phyloP scores from a whole-genome alignment of 2,888 invertebrate genomes.

The Drosophila putrida region DNA sequence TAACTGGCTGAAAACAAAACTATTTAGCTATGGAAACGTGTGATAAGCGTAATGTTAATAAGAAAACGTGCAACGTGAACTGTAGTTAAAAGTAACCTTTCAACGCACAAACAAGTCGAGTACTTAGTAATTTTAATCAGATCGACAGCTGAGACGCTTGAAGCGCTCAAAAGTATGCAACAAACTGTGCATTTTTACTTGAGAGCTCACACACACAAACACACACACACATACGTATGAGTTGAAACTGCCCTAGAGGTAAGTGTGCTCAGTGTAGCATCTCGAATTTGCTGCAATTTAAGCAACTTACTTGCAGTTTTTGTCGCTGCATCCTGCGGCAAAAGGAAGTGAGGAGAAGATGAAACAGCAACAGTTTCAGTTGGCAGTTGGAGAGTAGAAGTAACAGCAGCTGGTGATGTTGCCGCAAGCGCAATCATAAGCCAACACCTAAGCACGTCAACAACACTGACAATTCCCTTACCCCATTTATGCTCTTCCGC shows the following conservation, averaged over 20 bases:
- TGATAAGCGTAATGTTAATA: slow-evolving; percentile 16
- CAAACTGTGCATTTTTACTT: slow-evolving; percentile 23
- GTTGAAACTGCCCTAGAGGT: slow-evolving; percentile 34
- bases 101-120: slow-evolving; percentile 10
- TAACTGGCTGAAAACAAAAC: not conserved
- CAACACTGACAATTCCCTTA: slow-evolving; percentile 56
- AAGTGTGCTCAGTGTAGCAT: slow-evolving; percentile 66
- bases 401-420: slow-evolving; percentile 45
- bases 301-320: slow-evolving; percentile 79
- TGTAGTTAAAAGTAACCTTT: slow-evolving; percentile 11
- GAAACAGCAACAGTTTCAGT: slow-evolving; percentile 13
- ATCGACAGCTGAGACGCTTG: slow-evolving; percentile 32
- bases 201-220: slow-evolving; percentile 8
- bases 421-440: slow-evolving; percentile 76
- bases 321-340: slow-evolving; percentile 67
- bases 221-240: slow-evolving; percentile 11
- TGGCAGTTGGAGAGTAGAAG: not conserved
- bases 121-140: slow-evolving; percentile 37
- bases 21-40: slow-evolving; percentile 1
- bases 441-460: slow-evolving; percentile 80
- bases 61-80: slow-evolving; percentile 11
- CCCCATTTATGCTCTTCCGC: not conserved
- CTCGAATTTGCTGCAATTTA: slow-evolving; percentile 73
- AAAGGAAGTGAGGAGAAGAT: slow-evolving; percentile 32
- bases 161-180: slow-evolving; percentile 31